Base-by-base conservation (phyloP, 2,797 vertebrate genomes). In the Sebastes trivittatus region DNA sequence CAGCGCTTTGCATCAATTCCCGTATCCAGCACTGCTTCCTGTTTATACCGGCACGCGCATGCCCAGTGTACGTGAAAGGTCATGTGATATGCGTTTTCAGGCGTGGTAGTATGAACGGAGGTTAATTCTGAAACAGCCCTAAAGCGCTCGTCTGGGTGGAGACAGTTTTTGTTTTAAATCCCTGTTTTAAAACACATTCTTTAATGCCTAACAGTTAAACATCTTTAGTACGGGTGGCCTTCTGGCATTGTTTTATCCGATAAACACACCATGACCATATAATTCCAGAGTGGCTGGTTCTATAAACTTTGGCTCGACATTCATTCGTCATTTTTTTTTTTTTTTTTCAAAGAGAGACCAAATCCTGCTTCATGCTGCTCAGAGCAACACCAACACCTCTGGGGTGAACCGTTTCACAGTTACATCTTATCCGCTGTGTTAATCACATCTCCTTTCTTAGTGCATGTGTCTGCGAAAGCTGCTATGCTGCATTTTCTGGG, bases 301-400 rank as follows among this genome's bases (percentile, higher is more conserved):
- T 54, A 14, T 79, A 46, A 84, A 72, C 71, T 58, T 55, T 30
- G 61, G 30, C 27, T 79, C 58, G 60, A 77, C 71, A 67, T 67
- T 18, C 5, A 11, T 55, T 68, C n/a, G 1, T 38, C 14, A 11
- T 30, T 42, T 42, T 42, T 42, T 42, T 42, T 68, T 74, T 38
- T 68, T 74, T 38, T 60, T 67, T 27, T 6, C 22, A 69, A 71
- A 73, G 60, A 77, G 66, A 67, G 77, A 75, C 68, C 34, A 75
- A 87, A 87, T 89, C 81, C 73, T 61, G 2, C 84, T 85, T 85
- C 78, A 81, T 68, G 74, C 83, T 67, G 75, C 81, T 84, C 59
- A 67, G 58, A 86, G 85, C 75, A 68, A 64, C 49, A 54, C 20
- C 49, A 54, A 22, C 78, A n/a, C 80, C 10, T 27, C 66, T 22